Conservation (phyloP, 2,113 vertebrate species). For the Geococcyx californianus region DNA sequence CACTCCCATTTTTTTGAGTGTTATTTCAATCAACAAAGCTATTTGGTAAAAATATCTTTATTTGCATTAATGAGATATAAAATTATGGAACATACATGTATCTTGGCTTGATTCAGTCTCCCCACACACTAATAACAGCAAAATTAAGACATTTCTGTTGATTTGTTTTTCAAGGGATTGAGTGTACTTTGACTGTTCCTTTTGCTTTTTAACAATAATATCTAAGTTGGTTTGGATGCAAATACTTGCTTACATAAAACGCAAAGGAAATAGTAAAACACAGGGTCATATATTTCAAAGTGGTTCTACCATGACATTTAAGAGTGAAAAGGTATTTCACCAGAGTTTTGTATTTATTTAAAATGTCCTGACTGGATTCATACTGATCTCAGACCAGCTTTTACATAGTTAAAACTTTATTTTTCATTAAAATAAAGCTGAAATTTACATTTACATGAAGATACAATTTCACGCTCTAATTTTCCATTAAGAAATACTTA, state of each 20-base stretch:
- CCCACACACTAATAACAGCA: neutral
- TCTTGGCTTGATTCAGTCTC: neutral
- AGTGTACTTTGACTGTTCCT: neutral
- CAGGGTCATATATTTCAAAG: neutral
- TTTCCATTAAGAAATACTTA: constrained; percentile 21
- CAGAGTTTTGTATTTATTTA: neutral
- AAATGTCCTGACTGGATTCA: neutral
- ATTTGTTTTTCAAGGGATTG: neutral
- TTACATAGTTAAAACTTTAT: neutral
- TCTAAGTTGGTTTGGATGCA: neutral
- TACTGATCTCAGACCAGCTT: neutral
- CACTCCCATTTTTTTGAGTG: neutral
- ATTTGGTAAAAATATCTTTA: neutral
- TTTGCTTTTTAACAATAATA: neutral
- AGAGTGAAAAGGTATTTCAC: neutral
- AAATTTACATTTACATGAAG: constrained; percentile 27
- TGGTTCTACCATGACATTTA: neutral
- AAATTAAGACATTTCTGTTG: neutral
- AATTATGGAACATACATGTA: neutral
- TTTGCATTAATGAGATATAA: neutral
- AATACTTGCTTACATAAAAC: neutral
- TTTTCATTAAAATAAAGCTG: constrained; percentile 9
- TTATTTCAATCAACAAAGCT: neutral
- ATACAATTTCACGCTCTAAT: constrained; percentile 14
- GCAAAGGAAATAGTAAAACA: neutral